phyloP scores from a whole-genome alignment of 2,888 invertebrate species.

The Thyatira batis region DNA sequence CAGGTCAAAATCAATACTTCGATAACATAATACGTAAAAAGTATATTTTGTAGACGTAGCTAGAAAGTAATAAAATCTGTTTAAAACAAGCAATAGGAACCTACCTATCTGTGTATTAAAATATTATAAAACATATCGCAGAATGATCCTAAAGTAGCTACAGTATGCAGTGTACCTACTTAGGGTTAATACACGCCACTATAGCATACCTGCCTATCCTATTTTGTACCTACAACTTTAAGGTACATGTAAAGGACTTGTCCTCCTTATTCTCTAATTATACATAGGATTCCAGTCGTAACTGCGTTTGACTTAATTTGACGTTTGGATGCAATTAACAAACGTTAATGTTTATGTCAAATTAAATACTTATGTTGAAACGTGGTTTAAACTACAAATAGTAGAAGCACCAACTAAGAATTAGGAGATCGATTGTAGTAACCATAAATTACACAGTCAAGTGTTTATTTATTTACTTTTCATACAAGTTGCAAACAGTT shows the following conservation, averaged over 20 bases:
- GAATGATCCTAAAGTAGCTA: no score
- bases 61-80: no score
- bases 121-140: no score
- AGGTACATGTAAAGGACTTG: not conserved
- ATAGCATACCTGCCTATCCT: no score
- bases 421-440: not conserved
- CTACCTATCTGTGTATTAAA: no score
- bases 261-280: not conserved
- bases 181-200: no score
- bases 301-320: not conserved
- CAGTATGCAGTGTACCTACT: no score
- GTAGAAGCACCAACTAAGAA: not conserved
- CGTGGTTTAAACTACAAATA: not conserved
- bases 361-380: no score
- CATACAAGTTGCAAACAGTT: not conserved
- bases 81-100: no score
- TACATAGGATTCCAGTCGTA: not conserved
- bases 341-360: not conserved
- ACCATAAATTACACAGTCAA: not conserved
- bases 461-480: not conserved
- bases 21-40: conserved; percentile 24
- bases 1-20: conserved; percentile 41
- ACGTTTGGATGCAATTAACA: not conserved
- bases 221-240: conserved; percentile 13
- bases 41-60: conserved; percentile 9